A percentile compares a stretch with the other conserved stretches of the same genome.
Evolutionary conservation across 2,888 invertebrate species (phyloP).

Genomic region (Malthinus seriepunctatus): DNA sequence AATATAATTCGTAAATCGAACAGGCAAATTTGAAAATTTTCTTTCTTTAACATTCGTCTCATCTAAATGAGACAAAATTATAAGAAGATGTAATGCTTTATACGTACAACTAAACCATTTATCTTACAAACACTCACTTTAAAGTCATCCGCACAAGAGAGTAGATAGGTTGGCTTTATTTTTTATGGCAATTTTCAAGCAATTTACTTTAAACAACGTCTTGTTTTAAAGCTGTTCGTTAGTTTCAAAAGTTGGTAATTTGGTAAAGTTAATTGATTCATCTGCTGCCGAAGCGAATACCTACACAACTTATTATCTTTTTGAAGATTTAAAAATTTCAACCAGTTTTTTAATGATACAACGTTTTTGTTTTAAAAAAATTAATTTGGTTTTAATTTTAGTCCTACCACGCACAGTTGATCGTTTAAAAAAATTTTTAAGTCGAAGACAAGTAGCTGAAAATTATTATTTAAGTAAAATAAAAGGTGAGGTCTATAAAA

Average conservation of each 20-base stretch:
- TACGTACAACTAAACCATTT: too few relatives aligned
- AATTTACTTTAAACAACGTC: too few relatives aligned
- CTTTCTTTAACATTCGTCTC: too few relatives aligned
- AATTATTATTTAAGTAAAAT: neutral
- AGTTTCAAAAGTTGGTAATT: neutral
- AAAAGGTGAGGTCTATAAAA: slow-evolving; percentile 1
- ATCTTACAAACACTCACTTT: too few relatives aligned
- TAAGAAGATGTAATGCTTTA: too few relatives aligned
- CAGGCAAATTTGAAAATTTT: too few relatives aligned
- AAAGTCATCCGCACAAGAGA: too few relatives aligned
- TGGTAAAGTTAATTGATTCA: slow-evolving; percentile 4
- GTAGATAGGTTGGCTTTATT: too few relatives aligned
- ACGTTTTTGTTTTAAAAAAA: slow-evolving; percentile 1
- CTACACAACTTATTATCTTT: neutral
- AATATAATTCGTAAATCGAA: too few relatives aligned
- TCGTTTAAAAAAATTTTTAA: neutral
- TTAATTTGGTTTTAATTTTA: neutral
- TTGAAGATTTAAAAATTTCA: neutral
- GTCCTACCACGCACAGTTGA: neutral
- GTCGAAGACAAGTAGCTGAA: neutral
- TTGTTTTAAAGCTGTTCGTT: too few relatives aligned
- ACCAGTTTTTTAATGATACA: slow-evolving; percentile 1
- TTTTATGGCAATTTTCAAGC: too few relatives aligned
- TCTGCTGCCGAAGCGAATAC: slow-evolving; percentile 1
- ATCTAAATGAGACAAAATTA: too few relatives aligned